Evolutionary conservation across 2,888 invertebrate species (phyloP).

Genomic region (Eupelmus urozonus): DNA sequence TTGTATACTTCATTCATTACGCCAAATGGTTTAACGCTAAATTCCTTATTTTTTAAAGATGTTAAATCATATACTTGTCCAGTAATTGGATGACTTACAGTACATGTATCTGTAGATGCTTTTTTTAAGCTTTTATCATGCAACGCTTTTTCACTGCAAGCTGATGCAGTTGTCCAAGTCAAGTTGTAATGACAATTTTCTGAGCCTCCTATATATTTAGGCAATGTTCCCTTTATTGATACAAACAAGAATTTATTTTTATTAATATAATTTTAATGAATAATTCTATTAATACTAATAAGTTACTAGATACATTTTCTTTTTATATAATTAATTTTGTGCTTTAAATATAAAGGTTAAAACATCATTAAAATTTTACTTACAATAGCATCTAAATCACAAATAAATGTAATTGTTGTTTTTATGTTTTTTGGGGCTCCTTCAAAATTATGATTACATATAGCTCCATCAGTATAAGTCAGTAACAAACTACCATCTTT

Average conservation of each 20-base stretch:
- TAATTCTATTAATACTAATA: too few relatives aligned
- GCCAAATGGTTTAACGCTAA: constrained; percentile 45
- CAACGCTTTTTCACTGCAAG: constrained; percentile 68
- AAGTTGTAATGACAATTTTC: constrained; percentile 68
- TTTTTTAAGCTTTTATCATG: constrained; percentile 64
- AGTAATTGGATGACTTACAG: constrained; percentile 68
- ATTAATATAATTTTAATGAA: not conserved
- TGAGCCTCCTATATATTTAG: constrained; percentile 65
- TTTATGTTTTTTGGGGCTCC: constrained; percentile 48
- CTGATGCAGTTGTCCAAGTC: constrained; percentile 69
- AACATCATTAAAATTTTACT: constrained; percentile 31
- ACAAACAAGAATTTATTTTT: constrained; percentile 3
- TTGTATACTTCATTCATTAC: constrained; percentile 61
- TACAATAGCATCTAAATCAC: constrained; percentile 67
- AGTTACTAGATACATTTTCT: too few relatives aligned
- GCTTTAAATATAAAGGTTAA: too few relatives aligned
- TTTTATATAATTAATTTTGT: not conserved
- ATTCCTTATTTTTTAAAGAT: constrained; percentile 64
- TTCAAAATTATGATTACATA: constrained; percentile 60
- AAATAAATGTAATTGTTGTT: constrained; percentile 69
- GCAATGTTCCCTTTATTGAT: constrained; percentile 66
- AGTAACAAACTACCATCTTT: constrained; percentile 60
- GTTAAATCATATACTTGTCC: constrained; percentile 67
- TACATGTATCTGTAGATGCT: constrained; percentile 63
- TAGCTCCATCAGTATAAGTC: constrained; percentile 64